Evolutionary conservation across 2,797 vertebrate species (phyloP).

Genomic region (Pangasius krempfi): DNA sequence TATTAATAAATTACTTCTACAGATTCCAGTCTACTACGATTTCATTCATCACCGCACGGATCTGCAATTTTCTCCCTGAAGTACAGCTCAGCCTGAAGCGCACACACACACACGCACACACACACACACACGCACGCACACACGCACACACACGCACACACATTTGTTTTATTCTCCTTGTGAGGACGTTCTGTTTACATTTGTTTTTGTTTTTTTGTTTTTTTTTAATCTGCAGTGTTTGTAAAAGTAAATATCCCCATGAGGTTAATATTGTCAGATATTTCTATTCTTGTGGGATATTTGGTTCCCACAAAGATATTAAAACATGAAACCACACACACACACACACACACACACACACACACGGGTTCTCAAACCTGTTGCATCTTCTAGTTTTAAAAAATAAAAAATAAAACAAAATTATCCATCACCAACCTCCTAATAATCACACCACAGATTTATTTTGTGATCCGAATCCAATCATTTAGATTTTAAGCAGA

Average conservation of each 20-base stretch:
- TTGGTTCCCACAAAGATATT: no score
- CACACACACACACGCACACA: not conserved
- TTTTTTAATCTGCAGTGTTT: not conserved
- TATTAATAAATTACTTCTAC: slow-evolving; percentile 9
- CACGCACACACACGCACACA: not conserved
- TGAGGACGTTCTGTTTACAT: not conserved
- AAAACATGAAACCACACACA: not conserved
- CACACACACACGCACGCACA: no score
- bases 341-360: not conserved
- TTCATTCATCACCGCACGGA: not conserved
- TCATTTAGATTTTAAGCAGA: not conserved
- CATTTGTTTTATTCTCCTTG: not conserved
- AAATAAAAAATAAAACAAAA: not conserved
- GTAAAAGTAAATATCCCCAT: not conserved
- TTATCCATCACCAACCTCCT: not conserved
- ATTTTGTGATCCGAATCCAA: not conserved
- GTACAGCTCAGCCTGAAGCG: slow-evolving; percentile 11
- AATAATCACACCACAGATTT: not conserved
- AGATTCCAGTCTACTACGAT: not conserved
- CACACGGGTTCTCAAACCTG: not conserved
- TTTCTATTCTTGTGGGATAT: not conserved
- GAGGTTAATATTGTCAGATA: not conserved
- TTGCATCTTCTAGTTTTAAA: not conserved
- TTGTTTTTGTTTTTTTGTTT: not conserved
- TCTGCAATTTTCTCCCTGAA: not conserved